These are phyloP conservation scores for Sitta carolinensis DNA, from an alignment of 2,797 vertebrate species.

Conservation along the genomic window DNA sequence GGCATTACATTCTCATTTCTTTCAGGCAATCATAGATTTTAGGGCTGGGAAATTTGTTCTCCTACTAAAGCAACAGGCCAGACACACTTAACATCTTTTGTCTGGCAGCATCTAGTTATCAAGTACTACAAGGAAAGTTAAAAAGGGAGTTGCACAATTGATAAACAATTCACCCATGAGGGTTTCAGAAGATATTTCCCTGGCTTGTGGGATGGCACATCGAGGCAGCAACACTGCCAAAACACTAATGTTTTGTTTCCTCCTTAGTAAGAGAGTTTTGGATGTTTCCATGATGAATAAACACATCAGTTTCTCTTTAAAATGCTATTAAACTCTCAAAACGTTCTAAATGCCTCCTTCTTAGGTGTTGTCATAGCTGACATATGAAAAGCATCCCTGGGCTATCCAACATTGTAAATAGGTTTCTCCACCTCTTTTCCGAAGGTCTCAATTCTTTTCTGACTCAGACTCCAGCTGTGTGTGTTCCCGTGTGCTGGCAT, in stretches of 20 bases:
- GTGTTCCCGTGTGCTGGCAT: fast-evolving
- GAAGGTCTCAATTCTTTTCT: background rate
- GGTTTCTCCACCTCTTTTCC: background rate
- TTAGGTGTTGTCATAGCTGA: background rate
- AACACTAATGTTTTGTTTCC: background rate
- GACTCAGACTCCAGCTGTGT: background rate
- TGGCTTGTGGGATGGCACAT: background rate
- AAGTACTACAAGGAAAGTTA: background rate
- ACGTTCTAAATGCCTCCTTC: background rate
- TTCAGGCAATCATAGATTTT: conserved; percentile 19
- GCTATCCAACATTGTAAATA: background rate
- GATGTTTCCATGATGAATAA: background rate
- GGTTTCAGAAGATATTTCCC: background rate
- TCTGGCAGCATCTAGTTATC: background rate
- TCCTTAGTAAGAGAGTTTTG: background rate
- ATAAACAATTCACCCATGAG: background rate
- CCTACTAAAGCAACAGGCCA: background rate
- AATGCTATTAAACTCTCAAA: background rate
- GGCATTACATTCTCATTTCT: conserved; percentile 28
- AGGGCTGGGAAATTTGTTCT: background rate
- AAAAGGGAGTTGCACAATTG: background rate
- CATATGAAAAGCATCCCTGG: background rate
- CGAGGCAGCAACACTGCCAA: background rate
- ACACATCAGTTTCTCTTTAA: background rate
- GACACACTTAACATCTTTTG: background rate